These are phyloP conservation scores for Lampris incognitus DNA, from an alignment of 2,113 vertebrate genomes.

Conservation along the genomic window DNA sequence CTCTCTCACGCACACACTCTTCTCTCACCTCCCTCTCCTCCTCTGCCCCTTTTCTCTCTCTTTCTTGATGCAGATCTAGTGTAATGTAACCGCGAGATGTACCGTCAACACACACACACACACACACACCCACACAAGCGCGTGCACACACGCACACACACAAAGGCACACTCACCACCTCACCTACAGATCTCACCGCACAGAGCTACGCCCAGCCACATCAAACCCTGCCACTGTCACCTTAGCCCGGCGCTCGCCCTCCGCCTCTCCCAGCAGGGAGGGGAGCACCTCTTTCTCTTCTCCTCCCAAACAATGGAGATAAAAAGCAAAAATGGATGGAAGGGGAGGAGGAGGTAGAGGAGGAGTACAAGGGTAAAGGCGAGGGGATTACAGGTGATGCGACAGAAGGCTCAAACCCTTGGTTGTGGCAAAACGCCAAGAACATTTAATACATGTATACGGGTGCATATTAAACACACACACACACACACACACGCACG, in stretches of 20 bases:
- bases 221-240: slow-evolving; percentile 62
- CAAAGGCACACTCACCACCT: neutral
- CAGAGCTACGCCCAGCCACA: slow-evolving; percentile 48
- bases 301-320: slow-evolving; percentile 53
- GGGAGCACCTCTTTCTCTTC: neutral
- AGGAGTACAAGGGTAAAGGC: slow-evolving; percentile 19
- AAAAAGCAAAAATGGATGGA: slow-evolving; percentile 12
- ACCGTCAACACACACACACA: neutral
- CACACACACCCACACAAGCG: slow-evolving; percentile 4
- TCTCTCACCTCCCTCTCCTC: neutral
- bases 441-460: neutral
- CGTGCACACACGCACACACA: neutral
- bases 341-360: slow-evolving; percentile 5
- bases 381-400: slow-evolving; percentile 47
- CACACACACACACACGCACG: neutral
- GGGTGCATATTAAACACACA: neutral
- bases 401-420: slow-evolving; percentile 28
- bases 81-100: neutral
- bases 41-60: neutral
- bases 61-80: neutral
- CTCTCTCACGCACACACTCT: neutral
- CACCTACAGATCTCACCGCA: slow-evolving; percentile 15
- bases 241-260: slow-evolving; percentile 22
- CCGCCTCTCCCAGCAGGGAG: too few species aligned
- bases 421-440: neutral